Base-by-base conservation (phyloP, 2,113 vertebrate species). In the Cochlearius cochlearius region DNA sequence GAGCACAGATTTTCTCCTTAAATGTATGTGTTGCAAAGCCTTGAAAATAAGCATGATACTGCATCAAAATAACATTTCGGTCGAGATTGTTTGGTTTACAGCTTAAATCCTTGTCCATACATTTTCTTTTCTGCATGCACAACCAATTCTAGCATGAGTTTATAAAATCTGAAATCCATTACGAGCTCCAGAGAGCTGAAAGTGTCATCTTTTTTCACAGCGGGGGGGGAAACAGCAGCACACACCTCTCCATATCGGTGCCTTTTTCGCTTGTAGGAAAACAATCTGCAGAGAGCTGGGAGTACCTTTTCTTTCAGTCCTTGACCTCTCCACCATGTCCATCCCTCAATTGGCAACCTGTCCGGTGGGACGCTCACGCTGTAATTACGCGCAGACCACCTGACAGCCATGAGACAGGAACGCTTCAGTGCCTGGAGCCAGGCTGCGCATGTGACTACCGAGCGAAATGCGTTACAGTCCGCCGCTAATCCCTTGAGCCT, bases 331-430 rank as follows among this genome's bases (percentile, higher is more conserved):
- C 62, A 64, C 67, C 49, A 22, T 0, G 29, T 64, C 59, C 67
- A 13, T 15, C 45, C 64, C 79, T 59, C 66, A 41, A 41, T 0
- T 67, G 84, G 74, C 73, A 94, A 73, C 62, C 62, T 66, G 66
- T 72, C 27, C 3, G 4, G 26, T 4, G 59, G 82, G 74, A 74
- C 8, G 5, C 11, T 77, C 32, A 0, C 0, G 0, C 76, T 39
- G 66, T 20, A 32, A 55, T 13, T 75, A 81, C 3, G 0, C 0
- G 9, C 80, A 82, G 83, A 64, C 9, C 92, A 75, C 77, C 86
- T 92, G 96, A 96, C 7, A 80, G 85, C 85, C 94, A 97, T 66
- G 90, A 49, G 95, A 94, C 62, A n/a, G 83, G 60, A 81, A 53
- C 1, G 15, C 22, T 17, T 38, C 55, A 7, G 36, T 39, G 47